A percentile compares a stretch with the other conserved stretches of the same genome.
Evolutionary conservation across 2,113 vertebrate genomes (phyloP).

Genomic region (Cynoglossus semilaevis): DNA sequence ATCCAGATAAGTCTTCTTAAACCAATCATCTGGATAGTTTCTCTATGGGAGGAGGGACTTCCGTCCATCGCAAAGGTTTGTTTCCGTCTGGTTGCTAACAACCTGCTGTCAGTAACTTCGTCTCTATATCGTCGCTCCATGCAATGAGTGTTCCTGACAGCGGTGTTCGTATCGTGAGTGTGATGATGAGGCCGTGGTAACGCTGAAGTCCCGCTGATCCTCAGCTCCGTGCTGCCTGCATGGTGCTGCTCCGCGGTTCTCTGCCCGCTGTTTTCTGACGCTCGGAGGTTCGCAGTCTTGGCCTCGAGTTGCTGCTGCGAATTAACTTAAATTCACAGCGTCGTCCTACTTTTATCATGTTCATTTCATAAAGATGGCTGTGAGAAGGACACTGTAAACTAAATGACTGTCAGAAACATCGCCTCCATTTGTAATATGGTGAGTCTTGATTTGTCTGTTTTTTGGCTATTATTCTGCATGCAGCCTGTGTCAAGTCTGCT

Average conservation of each 20-base stretch:
- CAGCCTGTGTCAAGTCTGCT: conserved; percentile 22
- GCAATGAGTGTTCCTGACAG: conserved; percentile 9
- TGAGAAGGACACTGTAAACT: conserved; percentile 90
- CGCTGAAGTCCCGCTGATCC: conserved; percentile 18
- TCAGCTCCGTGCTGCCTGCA: conserved; percentile 33
- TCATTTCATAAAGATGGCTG: conserved; percentile 89
- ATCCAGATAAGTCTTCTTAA: neutral
- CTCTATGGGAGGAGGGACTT: conserved; percentile 45
- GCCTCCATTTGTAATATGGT: conserved; percentile 99
- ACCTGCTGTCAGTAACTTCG: conserved; percentile 66
- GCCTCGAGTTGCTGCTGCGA: conserved; percentile 69
- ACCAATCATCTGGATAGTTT: conserved; percentile 39
- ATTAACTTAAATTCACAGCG: conserved; percentile 44
- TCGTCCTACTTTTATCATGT: conserved; percentile 71
- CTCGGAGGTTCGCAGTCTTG: conserved; percentile 62
- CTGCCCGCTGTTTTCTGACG: conserved; percentile 45
- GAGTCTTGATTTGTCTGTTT: conserved; percentile 62
- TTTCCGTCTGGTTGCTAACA: conserved; percentile 63
- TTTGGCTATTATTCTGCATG: conserved; percentile 26
- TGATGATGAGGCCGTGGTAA: conserved; percentile 44
- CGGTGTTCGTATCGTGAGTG: neutral
- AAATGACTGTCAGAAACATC: conserved; percentile 99
- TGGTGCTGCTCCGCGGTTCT: conserved; percentile 51
- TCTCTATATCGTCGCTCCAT: conserved; percentile 33
- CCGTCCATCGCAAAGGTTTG: conserved; percentile 26